phyloP scores from a whole-genome alignment of 2,113 vertebrate species.

The Atlantisia rogersi region DNA sequence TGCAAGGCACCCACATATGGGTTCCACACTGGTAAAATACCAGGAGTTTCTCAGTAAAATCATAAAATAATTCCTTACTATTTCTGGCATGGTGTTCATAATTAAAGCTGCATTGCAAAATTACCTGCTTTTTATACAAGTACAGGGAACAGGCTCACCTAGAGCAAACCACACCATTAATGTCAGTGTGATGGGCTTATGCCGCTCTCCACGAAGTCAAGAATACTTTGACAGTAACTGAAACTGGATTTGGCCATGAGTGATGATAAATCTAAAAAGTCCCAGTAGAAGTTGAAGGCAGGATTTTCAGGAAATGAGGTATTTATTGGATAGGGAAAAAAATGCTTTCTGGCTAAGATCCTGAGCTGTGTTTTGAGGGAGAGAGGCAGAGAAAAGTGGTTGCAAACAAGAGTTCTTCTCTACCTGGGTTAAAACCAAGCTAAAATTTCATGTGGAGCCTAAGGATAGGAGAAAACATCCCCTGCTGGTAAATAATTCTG shows the following conservation, averaged over 20 bases:
- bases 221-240: background rate
- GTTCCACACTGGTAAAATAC: background rate
- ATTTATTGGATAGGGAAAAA: background rate
- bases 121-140: background rate
- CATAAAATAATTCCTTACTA: background rate
- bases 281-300: constrained; percentile 4
- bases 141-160: background rate
- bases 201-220: background rate
- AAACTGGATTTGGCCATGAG: background rate
- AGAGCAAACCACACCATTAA: background rate
- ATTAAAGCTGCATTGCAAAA: background rate
- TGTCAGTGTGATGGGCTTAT: background rate
- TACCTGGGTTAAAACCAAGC: background rate
- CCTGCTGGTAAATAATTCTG: background rate
- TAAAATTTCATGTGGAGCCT: background rate
- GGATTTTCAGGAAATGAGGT: constrained; percentile 39
- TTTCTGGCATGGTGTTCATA: background rate
- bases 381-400: background rate
- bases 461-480: background rate
- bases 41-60: background rate
- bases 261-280: constrained; percentile 9
- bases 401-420: background rate
- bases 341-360: background rate
- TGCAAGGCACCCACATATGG: fast-evolving
- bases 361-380: constrained; percentile 1